These are phyloP conservation scores for Muraenolepis orangiensis DNA, from an alignment of 2,797 vertebrate genomes.

Conservation along the genomic window DNA sequence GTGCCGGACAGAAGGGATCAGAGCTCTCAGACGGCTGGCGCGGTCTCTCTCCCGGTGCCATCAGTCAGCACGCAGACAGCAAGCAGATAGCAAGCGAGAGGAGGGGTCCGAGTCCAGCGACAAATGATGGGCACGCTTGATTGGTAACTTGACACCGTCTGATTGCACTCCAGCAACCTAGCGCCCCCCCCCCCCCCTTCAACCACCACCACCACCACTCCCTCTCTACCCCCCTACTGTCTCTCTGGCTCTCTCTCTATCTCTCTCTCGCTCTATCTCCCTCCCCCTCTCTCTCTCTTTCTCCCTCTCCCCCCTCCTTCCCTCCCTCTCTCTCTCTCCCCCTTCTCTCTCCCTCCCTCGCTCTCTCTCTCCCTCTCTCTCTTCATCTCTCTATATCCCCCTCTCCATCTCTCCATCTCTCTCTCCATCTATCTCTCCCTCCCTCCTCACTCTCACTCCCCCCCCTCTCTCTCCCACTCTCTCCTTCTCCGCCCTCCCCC, in stretches of 20 bases:
- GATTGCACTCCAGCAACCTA: slow-evolving; percentile 42
- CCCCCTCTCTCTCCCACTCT: slow-evolving; percentile 4
- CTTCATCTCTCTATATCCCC: slow-evolving; percentile 4
- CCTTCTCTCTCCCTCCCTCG: neutral
- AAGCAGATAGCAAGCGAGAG: slow-evolving; percentile 62
- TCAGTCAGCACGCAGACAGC: slow-evolving; percentile 53
- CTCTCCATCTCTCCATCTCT: neutral
- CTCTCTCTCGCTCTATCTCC: slow-evolving; percentile 1
- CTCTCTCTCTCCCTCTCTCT: slow-evolving; percentile 7
- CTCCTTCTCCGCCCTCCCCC: neutral
- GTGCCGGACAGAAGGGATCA: slow-evolving; percentile 24
- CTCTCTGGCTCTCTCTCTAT: slow-evolving; percentile 24
- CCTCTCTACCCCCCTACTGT: neutral
- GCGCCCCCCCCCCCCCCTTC: neutral
- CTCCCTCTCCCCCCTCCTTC: slow-evolving; percentile 8
- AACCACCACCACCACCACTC: neutral
- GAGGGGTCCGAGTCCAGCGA: slow-evolving; percentile 36
- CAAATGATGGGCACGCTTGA: slow-evolving; percentile 53
- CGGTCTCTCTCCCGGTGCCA: slow-evolving; percentile 26
- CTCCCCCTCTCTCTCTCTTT: neutral
- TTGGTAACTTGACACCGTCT: slow-evolving; percentile 54
- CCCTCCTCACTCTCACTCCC: slow-evolving; percentile 2
- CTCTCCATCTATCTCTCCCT: neutral
- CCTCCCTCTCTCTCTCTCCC: slow-evolving; percentile 2
- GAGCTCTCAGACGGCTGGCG: slow-evolving; percentile 28